These are phyloP conservation scores for Mesopsocus fuscifrons DNA, from an alignment of 2,888 invertebrate species.

Conservation along the genomic window DNA sequence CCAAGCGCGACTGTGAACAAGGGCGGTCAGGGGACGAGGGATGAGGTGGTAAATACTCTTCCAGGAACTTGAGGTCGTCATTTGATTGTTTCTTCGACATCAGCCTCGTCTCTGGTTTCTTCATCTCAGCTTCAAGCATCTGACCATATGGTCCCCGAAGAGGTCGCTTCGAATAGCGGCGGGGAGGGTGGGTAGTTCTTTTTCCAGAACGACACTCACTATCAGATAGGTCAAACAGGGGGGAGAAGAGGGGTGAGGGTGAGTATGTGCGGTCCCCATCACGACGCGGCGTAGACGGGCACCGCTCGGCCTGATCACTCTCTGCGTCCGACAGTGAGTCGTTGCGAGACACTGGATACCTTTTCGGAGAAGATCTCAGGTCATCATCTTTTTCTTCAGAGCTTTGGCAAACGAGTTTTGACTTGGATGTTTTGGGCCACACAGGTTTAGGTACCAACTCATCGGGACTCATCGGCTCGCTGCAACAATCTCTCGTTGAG, in stretches of 20 bases:
- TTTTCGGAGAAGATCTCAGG: slow-evolving; percentile 14
- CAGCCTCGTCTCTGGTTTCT: slow-evolving; percentile 35
- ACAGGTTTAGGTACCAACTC: slow-evolving; percentile 25
- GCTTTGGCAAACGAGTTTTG: slow-evolving; percentile 45
- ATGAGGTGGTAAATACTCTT: slow-evolving; percentile 21
- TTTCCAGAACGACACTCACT: slow-evolving; percentile 29
- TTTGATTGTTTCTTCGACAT: slow-evolving; percentile 31
- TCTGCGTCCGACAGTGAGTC: slow-evolving; percentile 59
- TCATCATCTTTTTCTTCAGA: slow-evolving; percentile 53
- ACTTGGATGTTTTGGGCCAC: slow-evolving; percentile 24
- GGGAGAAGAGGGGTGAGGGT: slow-evolving; percentile 41
- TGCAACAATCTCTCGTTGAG: slow-evolving; percentile 21
- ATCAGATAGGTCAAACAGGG: slow-evolving; percentile 36
- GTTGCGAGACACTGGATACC: slow-evolving; percentile 25
- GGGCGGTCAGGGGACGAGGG: slow-evolving; percentile 15
- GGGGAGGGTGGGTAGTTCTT: slow-evolving; percentile 22
- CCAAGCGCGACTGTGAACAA: slow-evolving; percentile 15
- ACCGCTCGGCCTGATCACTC: slow-evolving; percentile 28
- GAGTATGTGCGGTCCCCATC: slow-evolving; percentile 33
- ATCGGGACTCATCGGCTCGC: slow-evolving; percentile 26
- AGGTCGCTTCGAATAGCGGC: slow-evolving; percentile 52
- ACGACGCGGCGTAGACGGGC: slow-evolving; percentile 26
- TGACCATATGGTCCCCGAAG: slow-evolving; percentile 58
- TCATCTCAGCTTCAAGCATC: slow-evolving; percentile 66
- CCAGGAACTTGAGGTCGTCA: slow-evolving; percentile 35